These are phyloP conservation scores for Thymelicus lineola DNA, from an alignment of 2,888 invertebrate genomes.

Conservation along the genomic window DNA sequence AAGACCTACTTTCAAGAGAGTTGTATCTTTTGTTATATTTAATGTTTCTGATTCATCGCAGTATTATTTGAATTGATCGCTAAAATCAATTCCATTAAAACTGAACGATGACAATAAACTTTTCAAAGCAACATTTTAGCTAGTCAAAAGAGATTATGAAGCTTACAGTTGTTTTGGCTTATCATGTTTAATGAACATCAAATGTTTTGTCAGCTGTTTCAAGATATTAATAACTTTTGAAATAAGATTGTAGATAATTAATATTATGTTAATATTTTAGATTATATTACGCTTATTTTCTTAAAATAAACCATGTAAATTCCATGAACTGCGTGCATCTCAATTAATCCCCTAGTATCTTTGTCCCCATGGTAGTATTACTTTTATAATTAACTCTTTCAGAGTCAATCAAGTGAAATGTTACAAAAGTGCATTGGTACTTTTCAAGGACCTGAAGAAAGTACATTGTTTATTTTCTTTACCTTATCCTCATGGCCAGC, in stretches of 20 bases:
- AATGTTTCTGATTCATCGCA: slow-evolving; percentile 22
- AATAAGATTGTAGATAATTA: background rate
- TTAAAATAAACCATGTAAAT: too few relatives aligned
- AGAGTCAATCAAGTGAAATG: too few relatives aligned
- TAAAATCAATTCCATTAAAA: slow-evolving; percentile 27
- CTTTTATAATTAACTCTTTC: too few relatives aligned
- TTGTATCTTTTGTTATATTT: slow-evolving; percentile 19
- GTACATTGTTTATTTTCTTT: too few relatives aligned
- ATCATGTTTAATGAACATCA: slow-evolving; percentile 1
- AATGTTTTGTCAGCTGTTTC: background rate
- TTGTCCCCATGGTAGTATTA: too few relatives aligned
- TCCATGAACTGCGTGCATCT: too few relatives aligned
- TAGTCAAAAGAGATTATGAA: background rate
- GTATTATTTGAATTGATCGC: slow-evolving; percentile 28
- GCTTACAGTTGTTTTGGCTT: background rate
- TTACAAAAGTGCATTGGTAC: too few relatives aligned
- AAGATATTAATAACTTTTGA: background rate
- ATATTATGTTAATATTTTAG: too few relatives aligned
- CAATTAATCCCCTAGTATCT: too few relatives aligned
- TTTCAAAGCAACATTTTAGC: slow-evolving; percentile 17
- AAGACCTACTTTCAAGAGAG: slow-evolving; percentile 4
- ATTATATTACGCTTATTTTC: too few relatives aligned
- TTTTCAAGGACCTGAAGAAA: too few relatives aligned
- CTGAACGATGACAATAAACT: slow-evolving; percentile 8
- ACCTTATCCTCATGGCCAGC: too few relatives aligned